Evolutionary conservation across 2,797 vertebrate species (phyloP).

Genomic region (Myotis daubentonii): DNA sequence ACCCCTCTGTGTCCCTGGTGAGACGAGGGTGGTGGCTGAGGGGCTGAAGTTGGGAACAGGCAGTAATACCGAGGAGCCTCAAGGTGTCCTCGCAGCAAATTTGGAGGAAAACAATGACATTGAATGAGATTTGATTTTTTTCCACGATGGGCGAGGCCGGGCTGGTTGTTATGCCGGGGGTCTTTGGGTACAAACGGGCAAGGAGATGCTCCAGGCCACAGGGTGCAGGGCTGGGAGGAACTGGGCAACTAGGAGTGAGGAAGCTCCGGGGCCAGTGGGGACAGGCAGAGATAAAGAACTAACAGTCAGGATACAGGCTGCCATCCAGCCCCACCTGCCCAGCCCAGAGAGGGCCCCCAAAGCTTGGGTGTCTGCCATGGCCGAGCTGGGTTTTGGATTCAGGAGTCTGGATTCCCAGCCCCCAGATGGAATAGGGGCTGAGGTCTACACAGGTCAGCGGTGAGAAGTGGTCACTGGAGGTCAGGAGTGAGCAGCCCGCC

Average conservation of each 20-base stretch:
- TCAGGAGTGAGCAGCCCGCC: no score
- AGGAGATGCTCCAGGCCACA: constrained; percentile 49
- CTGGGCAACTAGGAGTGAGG: constrained; percentile 84
- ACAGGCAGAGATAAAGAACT: constrained; percentile 76
- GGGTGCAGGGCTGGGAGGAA: constrained; percentile 73
- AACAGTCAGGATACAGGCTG: constrained; percentile 59
- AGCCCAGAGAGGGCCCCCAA: neutral
- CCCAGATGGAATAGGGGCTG: neutral
- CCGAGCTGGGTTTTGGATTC: neutral
- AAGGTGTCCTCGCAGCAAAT: constrained; percentile 80
- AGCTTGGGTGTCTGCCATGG: neutral
- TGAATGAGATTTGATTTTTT: constrained; percentile 84
- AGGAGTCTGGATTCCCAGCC: neutral
- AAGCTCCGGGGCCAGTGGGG: constrained; percentile 85
- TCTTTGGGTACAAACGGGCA: neutral
- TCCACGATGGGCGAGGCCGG: constrained; percentile 42
- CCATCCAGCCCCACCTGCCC: neutral
- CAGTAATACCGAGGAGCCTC: constrained; percentile 57
- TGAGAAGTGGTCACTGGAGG: neutral
- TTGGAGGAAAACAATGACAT: constrained; percentile 79
- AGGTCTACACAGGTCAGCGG: neutral
- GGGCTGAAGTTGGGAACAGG: neutral
- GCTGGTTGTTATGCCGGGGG: constrained; percentile 63
- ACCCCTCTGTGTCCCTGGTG: neutral
- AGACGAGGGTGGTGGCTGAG: neutral